Base-by-base conservation (phyloP, 2,888 invertebrate species). In the Shargacucullia verbasci region DNA sequence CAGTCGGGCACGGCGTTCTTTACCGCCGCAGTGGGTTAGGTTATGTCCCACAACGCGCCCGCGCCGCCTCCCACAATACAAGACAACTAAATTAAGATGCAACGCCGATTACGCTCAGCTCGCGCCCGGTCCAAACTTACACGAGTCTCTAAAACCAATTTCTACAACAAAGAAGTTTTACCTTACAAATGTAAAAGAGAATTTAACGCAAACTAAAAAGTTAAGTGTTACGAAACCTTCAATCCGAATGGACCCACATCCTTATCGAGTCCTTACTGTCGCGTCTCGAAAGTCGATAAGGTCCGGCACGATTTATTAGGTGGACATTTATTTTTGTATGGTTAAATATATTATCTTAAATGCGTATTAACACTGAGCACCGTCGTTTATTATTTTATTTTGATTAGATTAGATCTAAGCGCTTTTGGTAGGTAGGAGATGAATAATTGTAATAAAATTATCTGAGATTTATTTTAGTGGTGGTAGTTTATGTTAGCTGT, bases 71-170 rank as follows among this genome's bases (percentile, higher is more conserved):
- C 85, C 86, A 88, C 86, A 79, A 79, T 89, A 92, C 91, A 92
- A 90, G 92, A 92, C 90, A 92, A 91, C 92, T 92, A 92, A 92
- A 93, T 93, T 93, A 92, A 93, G 92, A 93, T 92, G 88, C 92
- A 84, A 89, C 91, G 79, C 90, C 89, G 92, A 93, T 92, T 92
- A 90, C 85, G 81, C 79, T 78, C 80, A 70, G 65, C 78, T 81
- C 84, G 80, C 83, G 85, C 86, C 82, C 81, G 79, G 74, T 73
- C 76, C 60, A 55, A 76, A 76, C 59, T 74, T 63, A 57, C 73
- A 56, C 76, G 58, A 89, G 85, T 86, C 88, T 63, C 78, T 80
- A 80, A 78, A 69, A 71, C 69, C 59, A 72, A 78, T 68, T 56
- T 38, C 45, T 13, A 64, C 45, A 47, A 43, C 44, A 67, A 68